phyloP scores from a whole-genome alignment of 2,888 invertebrate species.

The Netelia melanura region DNA sequence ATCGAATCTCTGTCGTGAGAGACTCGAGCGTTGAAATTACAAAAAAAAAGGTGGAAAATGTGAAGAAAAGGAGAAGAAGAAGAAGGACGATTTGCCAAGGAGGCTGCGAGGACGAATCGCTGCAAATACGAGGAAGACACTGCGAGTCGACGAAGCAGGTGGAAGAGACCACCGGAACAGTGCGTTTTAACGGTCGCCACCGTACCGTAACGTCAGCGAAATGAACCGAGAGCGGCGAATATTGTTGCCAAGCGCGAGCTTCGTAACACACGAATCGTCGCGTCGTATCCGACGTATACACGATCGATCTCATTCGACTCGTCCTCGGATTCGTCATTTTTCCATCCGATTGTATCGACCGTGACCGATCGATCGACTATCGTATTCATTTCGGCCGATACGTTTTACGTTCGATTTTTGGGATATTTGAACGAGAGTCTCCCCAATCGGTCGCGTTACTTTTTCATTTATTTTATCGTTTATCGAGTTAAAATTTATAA shows the following conservation, averaged over 20 bases:
- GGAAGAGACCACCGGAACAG: conserved; percentile 53
- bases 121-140: background rate
- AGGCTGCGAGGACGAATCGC: conserved; percentile 7
- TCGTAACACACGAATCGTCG: conserved; percentile 30
- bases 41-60: background rate
- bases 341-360: conserved; percentile 30
- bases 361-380: conserved; percentile 54
- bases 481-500: too few species aligned
- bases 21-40: background rate
- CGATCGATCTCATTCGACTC: conserved; percentile 23
- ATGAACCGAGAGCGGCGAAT: conserved; percentile 37
- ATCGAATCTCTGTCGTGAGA: too few species aligned
- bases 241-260: conserved; percentile 46
- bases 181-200: conserved; percentile 56
- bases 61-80: background rate
- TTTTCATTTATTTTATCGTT: too few species aligned
- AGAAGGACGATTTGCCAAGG: background rate
- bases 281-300: background rate
- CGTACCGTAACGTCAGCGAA: conserved; percentile 56
- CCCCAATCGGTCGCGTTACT: too few species aligned
- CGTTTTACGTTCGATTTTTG: conserved; percentile 2
- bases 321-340: conserved; percentile 7
- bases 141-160: conserved; percentile 36
- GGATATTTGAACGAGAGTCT: too few species aligned
- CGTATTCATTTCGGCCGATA: too few species aligned